These are phyloP conservation scores for Tachycineta bicolor DNA, from an alignment of 2,113 vertebrate species.

Conservation along the genomic window DNA sequence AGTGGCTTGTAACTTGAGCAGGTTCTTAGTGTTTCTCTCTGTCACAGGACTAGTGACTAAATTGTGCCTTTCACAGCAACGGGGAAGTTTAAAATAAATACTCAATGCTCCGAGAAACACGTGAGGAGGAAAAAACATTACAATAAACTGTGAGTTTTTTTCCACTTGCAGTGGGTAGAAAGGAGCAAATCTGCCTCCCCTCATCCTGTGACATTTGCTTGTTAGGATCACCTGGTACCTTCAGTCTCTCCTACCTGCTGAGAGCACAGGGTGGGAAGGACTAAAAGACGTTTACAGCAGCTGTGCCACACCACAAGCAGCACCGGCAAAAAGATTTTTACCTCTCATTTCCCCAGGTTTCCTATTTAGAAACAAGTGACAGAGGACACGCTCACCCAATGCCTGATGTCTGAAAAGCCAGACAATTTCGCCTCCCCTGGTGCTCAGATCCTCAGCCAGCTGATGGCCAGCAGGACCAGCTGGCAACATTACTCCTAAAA, in stretches of 20 bases:
- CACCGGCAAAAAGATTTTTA: accelerated
- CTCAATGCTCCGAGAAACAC: not conserved
- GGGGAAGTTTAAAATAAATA: not conserved
- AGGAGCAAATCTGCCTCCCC: not conserved
- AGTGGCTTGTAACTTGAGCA: not conserved
- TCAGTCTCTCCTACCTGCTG: not conserved
- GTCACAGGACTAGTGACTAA: not conserved
- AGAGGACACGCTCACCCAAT: accelerated
- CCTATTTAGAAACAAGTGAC: not conserved
- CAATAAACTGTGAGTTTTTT: not conserved
- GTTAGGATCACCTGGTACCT: not conserved
- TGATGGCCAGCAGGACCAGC: not conserved
- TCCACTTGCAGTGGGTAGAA: not conserved
- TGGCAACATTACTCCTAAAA: not conserved
- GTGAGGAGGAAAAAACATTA: not conserved
- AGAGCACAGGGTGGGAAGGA: accelerated
- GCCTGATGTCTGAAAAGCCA: accelerated
- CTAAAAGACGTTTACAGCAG: not conserved
- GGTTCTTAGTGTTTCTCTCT: not conserved
- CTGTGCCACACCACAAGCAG: not conserved
- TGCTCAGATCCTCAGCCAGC: not conserved
- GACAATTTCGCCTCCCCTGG: not conserved
- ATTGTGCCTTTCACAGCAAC: not conserved
- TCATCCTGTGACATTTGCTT: accelerated
- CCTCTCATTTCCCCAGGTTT: not conserved